A percentile compares a stretch with the other conserved stretches of the same genome.
Conservation (phyloP, 2,888 invertebrate species). For the Orthosia cruda region DNA sequence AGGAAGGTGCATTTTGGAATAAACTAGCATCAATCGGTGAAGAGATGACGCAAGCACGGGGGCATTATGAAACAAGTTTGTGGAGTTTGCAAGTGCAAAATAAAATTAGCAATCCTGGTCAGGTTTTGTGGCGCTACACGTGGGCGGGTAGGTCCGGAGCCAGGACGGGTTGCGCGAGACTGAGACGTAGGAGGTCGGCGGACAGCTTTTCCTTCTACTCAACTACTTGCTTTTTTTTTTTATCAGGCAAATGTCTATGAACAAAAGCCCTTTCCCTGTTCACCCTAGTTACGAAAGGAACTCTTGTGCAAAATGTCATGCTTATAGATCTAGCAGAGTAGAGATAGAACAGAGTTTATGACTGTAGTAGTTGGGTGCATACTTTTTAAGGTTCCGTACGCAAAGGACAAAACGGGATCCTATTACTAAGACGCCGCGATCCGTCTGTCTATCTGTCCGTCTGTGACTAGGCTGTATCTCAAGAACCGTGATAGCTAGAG, state of each 20-base stretch:
- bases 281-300: no score
- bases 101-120: conserved; percentile 85
- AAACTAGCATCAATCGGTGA: conserved; percentile 20
- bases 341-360: no score
- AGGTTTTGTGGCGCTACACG: conserved; percentile 85
- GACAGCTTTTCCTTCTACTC: conserved; percentile 75
- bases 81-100: conserved; percentile 77
- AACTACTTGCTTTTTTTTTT: conserved; percentile 36
- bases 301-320: neutral
- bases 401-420: no score
- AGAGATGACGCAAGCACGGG: conserved; percentile 72
- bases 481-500: no score
- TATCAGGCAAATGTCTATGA: neutral
- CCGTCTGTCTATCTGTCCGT: no score
- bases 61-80: conserved; percentile 85
- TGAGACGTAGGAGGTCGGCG: conserved; percentile 75
- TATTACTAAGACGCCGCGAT: no score
- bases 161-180: conserved; percentile 63
- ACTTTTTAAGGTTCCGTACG: no score
- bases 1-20: conserved; percentile 16
- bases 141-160: conserved; percentile 80
- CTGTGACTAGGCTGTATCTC: no score
- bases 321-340: neutral
- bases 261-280: neutral
- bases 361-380: neutral